Base-by-base conservation (phyloP, 1,140 invertebrate genomes). In the Drosophila sechellia region DNA sequence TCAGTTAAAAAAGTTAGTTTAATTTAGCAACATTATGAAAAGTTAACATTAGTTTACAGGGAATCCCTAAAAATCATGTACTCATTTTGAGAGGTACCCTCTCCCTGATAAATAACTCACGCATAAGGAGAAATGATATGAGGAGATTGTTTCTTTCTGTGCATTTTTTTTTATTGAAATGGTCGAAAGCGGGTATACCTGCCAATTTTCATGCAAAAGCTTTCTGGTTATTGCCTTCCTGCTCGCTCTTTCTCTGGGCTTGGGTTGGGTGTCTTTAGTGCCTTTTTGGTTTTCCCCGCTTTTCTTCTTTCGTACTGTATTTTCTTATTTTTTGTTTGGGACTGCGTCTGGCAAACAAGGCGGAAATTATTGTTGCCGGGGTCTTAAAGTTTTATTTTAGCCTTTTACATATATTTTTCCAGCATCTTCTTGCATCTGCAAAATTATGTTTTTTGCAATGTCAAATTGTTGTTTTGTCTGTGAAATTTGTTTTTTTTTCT, bases 321-420 rank as follows among this genome's bases (percentile, higher is more conserved):
- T 54, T 58, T 43, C 37, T 17, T 12, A 17, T 25, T 54, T 56
- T 49, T 58, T 55, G 61, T 66, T 53, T n/a, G 43, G 22, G 42
- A 34, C 71, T 75, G 31, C 49, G 64, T 57, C 63, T 61, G 55
- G 72, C 64, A 77, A 73, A 66, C 69, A 80, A 57, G 61, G 49
- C 83, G 83, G 79, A 86, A 87, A 87, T 86, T 86, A 87, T 87
- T 81, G 75, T 65, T 71, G 70, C 49, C 70, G 75, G 55, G 66
- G 48, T 76, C 78, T 72, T 86, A 59, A 63, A 73, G 37, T 59
- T 48, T 70, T 69, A 22, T 69, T 52, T 39, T 50, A 31, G 5
- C 20, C 5, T 39, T 39, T 45, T 49, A 27, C 20, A 42, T 56
- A 17, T 37, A 35, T 40, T 12, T 49, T 34, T 68, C 12, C 20